Percentiles rank a stretch among this genome's conserved stretches.
Evolutionary conservation across 2,113 vertebrate genomes (phyloP).

Genomic region (Brachirus orientalis): DNA sequence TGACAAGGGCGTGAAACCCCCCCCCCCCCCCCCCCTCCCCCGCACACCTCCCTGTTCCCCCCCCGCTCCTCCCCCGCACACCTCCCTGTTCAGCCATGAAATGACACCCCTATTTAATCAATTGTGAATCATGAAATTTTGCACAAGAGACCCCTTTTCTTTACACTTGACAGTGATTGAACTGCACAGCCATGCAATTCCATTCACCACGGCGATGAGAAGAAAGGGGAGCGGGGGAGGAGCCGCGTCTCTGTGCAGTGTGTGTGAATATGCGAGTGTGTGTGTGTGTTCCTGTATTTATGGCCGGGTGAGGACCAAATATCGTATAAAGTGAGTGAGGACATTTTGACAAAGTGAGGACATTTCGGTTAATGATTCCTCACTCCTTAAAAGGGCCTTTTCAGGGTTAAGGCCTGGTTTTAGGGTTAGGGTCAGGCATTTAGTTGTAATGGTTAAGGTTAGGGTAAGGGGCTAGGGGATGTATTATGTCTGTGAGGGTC

Average conservation of each 20-base stretch:
- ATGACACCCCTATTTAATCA: conserved; percentile 82
- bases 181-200: conserved; percentile 81
- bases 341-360: no score
- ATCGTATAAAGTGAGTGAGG: conserved; percentile 57
- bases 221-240: conserved; percentile 64
- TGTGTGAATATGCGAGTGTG: conserved; percentile 14
- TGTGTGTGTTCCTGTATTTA: no score
- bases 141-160: conserved; percentile 79
- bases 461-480: no score
- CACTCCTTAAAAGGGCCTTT: no score
- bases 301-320: no score
- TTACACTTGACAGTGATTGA: conserved; percentile 81
- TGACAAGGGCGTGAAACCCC: conserved; percentile 66
- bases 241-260: conserved; percentile 29
- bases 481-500: no score
- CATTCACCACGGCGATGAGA: conserved; percentile 76
- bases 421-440: no score
- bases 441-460: no score
- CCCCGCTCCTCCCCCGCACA: conserved; percentile 27
- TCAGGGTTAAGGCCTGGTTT: no score
- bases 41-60: conserved; percentile 68
- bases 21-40: conserved; percentile 13
- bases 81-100: conserved; percentile 76
- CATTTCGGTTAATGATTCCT: no score
- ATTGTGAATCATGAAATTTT: conserved; percentile 81